Evolutionary conservation across 2,888 invertebrate species (phyloP), one percentile per base, ranked within the genome.

Genomic region (Pristionchus mayeri): DNA sequence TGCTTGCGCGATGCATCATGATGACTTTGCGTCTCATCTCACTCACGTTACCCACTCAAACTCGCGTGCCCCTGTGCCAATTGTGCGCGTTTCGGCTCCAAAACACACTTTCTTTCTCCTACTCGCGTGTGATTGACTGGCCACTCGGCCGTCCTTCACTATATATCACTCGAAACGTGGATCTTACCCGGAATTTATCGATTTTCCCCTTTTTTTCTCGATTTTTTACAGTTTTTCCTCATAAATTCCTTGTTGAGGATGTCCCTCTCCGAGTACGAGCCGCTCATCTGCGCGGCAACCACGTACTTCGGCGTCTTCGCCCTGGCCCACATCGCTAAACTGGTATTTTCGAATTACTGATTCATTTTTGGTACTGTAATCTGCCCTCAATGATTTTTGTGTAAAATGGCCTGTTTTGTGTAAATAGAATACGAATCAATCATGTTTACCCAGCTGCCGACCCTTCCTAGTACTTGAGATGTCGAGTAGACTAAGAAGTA

Each of bases 221-320:
- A 13, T 24, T n/a, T 40, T 44, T 44, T 1, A 75, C 16, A 6
- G 21, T 75, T 24, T 9, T n/a, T 75, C n/a, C n/a, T 27, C 21
- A n/a, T 18, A 40, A 71, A 40, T 40, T 21, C 24, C 1, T 50
- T 78, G n/a, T n/a, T 34, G 24, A 37, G 78, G 78, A 78, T 78
- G 78, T 30, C 78, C 50, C 30, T 78, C 34, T 30, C 78, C 9
- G 50, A 78, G n/a, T 78, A 21, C 78, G 78, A 78, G 52, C 78
- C 78, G 78, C 30, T 52, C 50, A 78, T 78, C 11, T 78, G 78
- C 34, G 78, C 78, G 52, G n/a, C 52, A 4, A 27, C 78, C 11
- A 78, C 78, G 48, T 78, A 78, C n/a, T 11, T 78, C 7, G 52
- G 40, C 78, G 52, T 78, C 9, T 78, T 78, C 78, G 78, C 27